A percentile compares a stretch with the other conserved stretches of the same genome.
phyloP scores from a whole-genome alignment of 2,888 invertebrate species.

The Pogonocherus hispidulus region DNA sequence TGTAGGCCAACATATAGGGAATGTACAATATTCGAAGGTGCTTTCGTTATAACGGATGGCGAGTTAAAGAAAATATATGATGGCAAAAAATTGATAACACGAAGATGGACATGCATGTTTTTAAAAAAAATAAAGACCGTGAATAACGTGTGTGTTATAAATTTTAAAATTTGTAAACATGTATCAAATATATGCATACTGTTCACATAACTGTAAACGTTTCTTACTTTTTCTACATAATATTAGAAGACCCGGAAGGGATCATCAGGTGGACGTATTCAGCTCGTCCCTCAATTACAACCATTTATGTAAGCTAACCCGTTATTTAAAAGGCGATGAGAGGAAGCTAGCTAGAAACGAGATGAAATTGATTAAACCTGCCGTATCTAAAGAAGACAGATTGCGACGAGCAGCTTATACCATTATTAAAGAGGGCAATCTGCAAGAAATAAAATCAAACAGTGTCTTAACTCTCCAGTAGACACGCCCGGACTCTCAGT shows the following conservation, averaged over 20 bases:
- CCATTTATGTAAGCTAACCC: conserved; percentile 6
- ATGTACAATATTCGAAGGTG: too few species aligned
- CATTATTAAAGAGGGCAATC: conserved; percentile 17
- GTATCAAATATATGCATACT: conserved; percentile 9
- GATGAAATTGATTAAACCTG: background rate
- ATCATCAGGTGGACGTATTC: conserved; percentile 6
- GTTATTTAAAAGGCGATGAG: conserved; percentile 18
- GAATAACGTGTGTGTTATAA: conserved; percentile 1
- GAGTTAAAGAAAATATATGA: too few species aligned
- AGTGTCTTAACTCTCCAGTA: too few species aligned
- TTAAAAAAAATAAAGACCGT: too few species aligned
- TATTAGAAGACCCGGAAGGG: background rate
- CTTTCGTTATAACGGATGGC: background rate
- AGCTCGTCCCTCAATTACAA: conserved; percentile 28
- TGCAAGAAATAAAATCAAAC: conserved; percentile 27
- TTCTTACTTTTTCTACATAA: conserved; percentile 18
- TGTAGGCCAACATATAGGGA: too few species aligned
- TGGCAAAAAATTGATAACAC: too few species aligned
- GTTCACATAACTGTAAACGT: conserved; percentile 23
- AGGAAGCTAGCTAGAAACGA: conserved; percentile 12
- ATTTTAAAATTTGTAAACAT: conserved; percentile 14
- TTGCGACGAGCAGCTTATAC: background rate
- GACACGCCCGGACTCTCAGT: too few species aligned
- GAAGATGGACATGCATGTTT: too few species aligned
- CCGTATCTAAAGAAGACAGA: conserved; percentile 1